Percentiles rank a stretch among this genome's conserved stretches.
Conservation (phyloP, 92 coral and sea anemone species). For the Siderastrea radians region DNA sequence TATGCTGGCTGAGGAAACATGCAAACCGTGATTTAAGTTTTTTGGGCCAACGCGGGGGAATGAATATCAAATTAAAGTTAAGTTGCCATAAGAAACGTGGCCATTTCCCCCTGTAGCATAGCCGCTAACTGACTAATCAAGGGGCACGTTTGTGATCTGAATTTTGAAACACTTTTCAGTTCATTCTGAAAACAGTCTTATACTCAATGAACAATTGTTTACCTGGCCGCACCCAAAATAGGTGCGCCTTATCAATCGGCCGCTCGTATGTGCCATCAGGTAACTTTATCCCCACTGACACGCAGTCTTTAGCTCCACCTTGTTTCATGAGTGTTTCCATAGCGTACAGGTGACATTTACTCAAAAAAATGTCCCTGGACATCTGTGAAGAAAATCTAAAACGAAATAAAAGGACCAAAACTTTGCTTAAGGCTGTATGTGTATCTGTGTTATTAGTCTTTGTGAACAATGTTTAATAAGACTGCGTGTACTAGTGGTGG, state of each 20-base stretch:
- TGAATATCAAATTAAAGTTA: no score
- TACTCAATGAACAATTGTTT: not conserved
- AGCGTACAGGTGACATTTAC: slow-evolving; percentile 70
- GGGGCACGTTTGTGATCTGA: not conserved
- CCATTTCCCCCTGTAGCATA: no score
- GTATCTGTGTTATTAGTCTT: not conserved
- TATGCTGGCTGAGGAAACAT: no score
- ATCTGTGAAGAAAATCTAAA: slow-evolving; percentile 57
- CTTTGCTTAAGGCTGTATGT: not conserved
- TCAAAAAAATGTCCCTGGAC: slow-evolving; percentile 64
- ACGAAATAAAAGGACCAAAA: not conserved
- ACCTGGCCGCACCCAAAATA: slow-evolving; percentile 89
- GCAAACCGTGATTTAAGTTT: no score
- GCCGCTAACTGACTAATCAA: no score
- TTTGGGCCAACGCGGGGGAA: no score
- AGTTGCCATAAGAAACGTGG: no score
- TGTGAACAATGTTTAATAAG: no score
- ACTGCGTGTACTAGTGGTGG: no score
- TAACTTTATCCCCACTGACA: slow-evolving; percentile 80
- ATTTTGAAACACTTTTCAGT: not conserved
- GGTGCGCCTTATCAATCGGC: slow-evolving; percentile 53
- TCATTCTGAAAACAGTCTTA: not conserved
- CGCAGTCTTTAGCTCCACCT: slow-evolving; percentile 49
- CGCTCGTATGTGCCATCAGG: slow-evolving; percentile 84
- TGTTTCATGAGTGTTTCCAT: slow-evolving; percentile 73